Conservation (phyloP, 2,113 vertebrate genomes). For the Patagioenas fasciata region DNA sequence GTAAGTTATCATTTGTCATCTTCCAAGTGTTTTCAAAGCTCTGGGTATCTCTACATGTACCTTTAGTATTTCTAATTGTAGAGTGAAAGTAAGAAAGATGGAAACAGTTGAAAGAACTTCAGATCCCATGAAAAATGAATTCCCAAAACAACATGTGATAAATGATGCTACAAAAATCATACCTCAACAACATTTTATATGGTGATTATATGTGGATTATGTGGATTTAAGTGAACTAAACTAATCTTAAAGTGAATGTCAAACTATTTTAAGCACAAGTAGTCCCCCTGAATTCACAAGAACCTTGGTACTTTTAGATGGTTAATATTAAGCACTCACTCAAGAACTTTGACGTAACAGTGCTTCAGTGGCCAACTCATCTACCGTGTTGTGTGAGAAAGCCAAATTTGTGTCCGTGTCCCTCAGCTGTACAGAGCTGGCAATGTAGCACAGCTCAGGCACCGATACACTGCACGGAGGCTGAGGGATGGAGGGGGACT, state of each 20-base stretch:
- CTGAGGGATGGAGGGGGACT: background rate
- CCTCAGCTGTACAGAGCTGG: background rate
- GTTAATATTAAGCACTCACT: background rate
- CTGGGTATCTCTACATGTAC: background rate
- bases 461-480: background rate
- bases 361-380: background rate
- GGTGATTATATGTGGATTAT: background rate
- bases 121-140: background rate
- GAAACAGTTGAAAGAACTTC: background rate
- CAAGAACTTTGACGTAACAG: background rate
- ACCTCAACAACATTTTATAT: background rate
- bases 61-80: background rate
- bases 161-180: background rate
- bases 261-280: background rate
- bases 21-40: background rate
- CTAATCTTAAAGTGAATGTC: background rate
- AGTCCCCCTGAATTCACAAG: background rate
- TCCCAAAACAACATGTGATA: background rate
- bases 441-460: rapidly evolving
- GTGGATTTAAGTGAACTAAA: background rate
- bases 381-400: background rate
- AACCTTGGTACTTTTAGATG: background rate
- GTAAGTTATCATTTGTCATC: background rate
- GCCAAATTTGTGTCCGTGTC: background rate
- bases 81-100: background rate